A percentile compares a stretch with the other conserved stretches of the same genome.
Evolutionary conservation across 2,797 vertebrate genomes (phyloP).

Genomic region (Ceryle rudis): DNA sequence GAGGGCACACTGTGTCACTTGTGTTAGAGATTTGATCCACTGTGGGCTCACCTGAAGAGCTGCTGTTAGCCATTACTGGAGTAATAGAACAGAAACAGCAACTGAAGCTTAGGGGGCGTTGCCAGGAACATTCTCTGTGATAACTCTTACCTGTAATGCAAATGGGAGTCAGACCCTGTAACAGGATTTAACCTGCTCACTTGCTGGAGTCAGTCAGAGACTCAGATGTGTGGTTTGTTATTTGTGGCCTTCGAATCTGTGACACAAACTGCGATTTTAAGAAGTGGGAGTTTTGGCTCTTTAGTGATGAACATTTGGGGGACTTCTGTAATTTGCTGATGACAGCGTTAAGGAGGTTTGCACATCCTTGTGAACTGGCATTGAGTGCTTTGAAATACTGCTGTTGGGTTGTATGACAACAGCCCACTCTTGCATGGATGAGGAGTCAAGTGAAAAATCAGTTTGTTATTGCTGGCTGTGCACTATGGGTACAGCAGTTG

Average conservation of each 20-base stretch:
- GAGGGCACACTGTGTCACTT: no score
- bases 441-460: background rate
- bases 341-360: background rate
- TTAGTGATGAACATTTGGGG: background rate
- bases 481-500: background rate
- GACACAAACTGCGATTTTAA: background rate
- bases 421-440: background rate
- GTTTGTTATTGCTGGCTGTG: background rate
- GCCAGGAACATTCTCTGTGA: background rate
- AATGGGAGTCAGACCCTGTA: background rate
- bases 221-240: background rate
- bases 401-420: rapidly evolving
- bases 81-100: background rate
- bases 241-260: background rate
- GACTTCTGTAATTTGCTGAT: background rate
- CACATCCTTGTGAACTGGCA: background rate
- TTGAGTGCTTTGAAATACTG: no score
- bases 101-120: background rate
- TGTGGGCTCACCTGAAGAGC: no score
- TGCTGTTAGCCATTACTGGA: background rate
- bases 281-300: background rate
- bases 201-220: background rate
- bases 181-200: background rate
- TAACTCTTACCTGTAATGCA: background rate
- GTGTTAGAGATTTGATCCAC: no score